phyloP scores from a whole-genome alignment of 2,888 invertebrate genomes.

The Mesorhabditis sp. region DNA sequence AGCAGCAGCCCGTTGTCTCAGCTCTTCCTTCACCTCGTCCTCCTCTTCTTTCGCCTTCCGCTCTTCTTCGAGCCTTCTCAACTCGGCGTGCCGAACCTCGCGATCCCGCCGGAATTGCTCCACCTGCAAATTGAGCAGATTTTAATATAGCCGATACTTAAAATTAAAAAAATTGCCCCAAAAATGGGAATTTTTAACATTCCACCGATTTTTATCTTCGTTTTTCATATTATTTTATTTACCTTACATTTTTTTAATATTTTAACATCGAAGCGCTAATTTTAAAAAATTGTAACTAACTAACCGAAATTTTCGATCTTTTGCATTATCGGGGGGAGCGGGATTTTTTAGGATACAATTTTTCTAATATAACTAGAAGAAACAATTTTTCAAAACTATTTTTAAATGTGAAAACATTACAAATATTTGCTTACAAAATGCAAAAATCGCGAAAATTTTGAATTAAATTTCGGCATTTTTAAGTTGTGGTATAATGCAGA shows the following conservation, averaged over 20 bases:
- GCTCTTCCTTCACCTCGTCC: slow-evolving; percentile 46
- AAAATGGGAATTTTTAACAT: not conserved
- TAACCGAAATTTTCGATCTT: too few relatives aligned
- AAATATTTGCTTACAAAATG: too few relatives aligned
- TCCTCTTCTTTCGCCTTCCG: slow-evolving; percentile 48
- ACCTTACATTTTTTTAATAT: not conserved
- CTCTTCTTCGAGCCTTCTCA: slow-evolving; percentile 49
- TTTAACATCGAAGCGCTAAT: not conserved
- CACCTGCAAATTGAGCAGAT: slow-evolving; percentile 20
- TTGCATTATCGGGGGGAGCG: too few relatives aligned
- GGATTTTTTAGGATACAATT: too few relatives aligned
- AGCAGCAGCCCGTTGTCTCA: slow-evolving; percentile 36
- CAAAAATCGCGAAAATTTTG: too few relatives aligned
- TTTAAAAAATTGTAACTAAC: too few relatives aligned
- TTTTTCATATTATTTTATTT: not conserved
- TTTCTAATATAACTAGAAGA: too few relatives aligned
- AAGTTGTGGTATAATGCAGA: too few relatives aligned
- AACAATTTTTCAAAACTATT: too few relatives aligned
- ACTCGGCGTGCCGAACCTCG: slow-evolving; percentile 47
- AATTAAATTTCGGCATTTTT: too few relatives aligned
- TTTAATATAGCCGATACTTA: not conserved
- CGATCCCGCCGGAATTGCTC: slow-evolving; percentile 54
- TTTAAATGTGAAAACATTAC: too few relatives aligned
- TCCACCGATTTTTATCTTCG: not conserved
- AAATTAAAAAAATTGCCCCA: not conserved